phyloP scores from a whole-genome alignment of 2,888 invertebrate species.

The Aphelenchoides bicaudatus region DNA sequence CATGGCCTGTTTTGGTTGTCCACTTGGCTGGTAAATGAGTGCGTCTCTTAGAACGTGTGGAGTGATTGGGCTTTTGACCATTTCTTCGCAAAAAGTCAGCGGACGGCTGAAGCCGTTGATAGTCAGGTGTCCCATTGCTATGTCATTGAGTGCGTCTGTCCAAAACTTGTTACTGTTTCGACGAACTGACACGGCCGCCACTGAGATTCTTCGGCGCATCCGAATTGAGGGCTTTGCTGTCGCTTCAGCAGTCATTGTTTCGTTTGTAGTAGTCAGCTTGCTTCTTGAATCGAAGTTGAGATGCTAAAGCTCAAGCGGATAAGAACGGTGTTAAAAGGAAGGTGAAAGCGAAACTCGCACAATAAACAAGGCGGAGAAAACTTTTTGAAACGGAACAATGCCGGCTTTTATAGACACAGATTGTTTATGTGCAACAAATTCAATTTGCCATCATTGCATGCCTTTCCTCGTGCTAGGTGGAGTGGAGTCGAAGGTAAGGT shows the following conservation, averaged over 20 bases:
- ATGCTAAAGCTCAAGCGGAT: not conserved
- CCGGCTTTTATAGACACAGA: too few species aligned
- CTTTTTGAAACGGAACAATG: too few species aligned
- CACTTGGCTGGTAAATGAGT: constrained; percentile 46
- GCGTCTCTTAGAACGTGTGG: constrained; percentile 20
- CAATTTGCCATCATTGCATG: too few species aligned
- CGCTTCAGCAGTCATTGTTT: not conserved
- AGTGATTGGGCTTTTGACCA: not conserved
- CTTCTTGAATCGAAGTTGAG: not conserved
- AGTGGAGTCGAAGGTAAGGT: too few species aligned
- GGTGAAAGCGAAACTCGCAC: not conserved
- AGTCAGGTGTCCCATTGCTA: not conserved
- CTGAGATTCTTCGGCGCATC: not conserved
- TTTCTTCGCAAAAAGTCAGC: constrained; percentile 11
- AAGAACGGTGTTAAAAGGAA: not conserved
- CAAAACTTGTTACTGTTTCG: constrained; percentile 8
- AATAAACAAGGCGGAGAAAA: not conserved
- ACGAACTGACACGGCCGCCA: constrained; percentile 1
- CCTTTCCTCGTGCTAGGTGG: too few species aligned
- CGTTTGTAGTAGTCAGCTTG: not conserved
- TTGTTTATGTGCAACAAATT: too few species aligned
- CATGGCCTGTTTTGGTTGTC: constrained; percentile 52
- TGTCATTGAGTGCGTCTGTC: not conserved
- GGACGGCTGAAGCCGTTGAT: constrained; percentile 3
- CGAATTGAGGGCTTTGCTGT: not conserved